Evolutionary conservation across 2,113 vertebrate genomes (phyloP), one percentile per base, ranked within the genome.

Genomic region (Zosterops borbonicus): DNA sequence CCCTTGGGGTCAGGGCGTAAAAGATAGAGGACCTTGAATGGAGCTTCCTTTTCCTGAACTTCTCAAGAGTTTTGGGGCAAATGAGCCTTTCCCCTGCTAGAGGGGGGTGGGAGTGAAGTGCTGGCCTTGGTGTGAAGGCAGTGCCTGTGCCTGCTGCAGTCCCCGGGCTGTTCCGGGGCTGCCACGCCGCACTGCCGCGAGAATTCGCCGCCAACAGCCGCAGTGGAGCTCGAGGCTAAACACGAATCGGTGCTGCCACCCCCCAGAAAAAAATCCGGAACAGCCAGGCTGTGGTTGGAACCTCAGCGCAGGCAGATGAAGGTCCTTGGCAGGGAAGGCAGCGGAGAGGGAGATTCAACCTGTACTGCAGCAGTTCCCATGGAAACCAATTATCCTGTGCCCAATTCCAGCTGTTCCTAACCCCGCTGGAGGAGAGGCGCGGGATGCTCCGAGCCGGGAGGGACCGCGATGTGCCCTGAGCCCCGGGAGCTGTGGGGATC

Each of bases 341-440:
- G 87, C 39, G 52, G 95, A 94, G 97, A 95, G 95, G 96, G 96
- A 97, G 96, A 94, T 92, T 97, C 97, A 97, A 95, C 97, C 97
- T 95, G 96, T 97, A 93, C 98, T 94, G 98, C 97, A 95, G 98
- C 79, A 58, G 97, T 98, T 98, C 50, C 98, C 97, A 97, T 97
- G 88, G 97, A 97, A 98, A 98, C 98, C 98, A 96, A 96, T 97
- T 97, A 97, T 97, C 98, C 98, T 74, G 63, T 96, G 97, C 97
- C 97, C 97, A 98, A 97, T 98, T 97, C 98, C 97, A 89, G 95
- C 97, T 97, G 97, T 97, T 97, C 96, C 94, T 96, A 97, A 88
- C 96, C 87, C 94, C 33, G 67, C 83, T 76, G 90, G 59, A 94
- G 94, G 90, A 52, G 77, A 88, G 92, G 95, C 97, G 95, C 68